Evolutionary conservation across 2,113 vertebrate genomes (phyloP), one percentile per base, ranked within the genome.

Genomic region (Nannospalax galili): DNA sequence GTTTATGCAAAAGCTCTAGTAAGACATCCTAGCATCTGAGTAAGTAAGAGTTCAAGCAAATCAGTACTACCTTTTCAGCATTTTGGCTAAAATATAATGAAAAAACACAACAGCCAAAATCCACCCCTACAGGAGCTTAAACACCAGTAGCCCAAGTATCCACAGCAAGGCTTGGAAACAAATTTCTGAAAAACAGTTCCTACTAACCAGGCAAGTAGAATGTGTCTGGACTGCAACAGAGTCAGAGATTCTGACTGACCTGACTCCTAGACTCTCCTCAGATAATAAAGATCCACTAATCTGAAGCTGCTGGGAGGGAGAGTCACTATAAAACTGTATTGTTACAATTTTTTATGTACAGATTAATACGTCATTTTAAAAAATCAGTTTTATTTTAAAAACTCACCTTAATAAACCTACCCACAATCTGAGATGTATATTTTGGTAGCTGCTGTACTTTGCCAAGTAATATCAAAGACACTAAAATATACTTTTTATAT

Each of bases 401-500:
- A 96, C 98, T 99, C 97, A 99, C 99, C 99, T 99, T 99, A 98
- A 99, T 99, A 98, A 99, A 99, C 98, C 99, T 98, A 95, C 99
- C 99, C 96, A 99, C 99, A 97, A 99, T 99, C 97, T 99, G 99
- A 96, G 99, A 99, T 19, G 99, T 99, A 96, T 99, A 99, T 98
- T 99, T 99, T 78, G 99, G 99, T 91, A 99, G 98, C 97, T 98
- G 99, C 97, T 99, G 99, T 95, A 99, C 99, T 98, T 99, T 99
- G 95, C 99, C 99, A 73, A 99, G 99, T 79, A 99, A 99, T 98
- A 99, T 99, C 98, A 99, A 99, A 67, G 99, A 99, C 97, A 99
- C 99, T 98, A 99, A 98, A 96, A 99, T 99, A 98, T 99, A 99
- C 98, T 99, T 99, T 98, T 99, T 99, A 98, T 99, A 99, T 0